Conservation (phyloP, 2,797 vertebrate species). For the Mus minutoides region DNA sequence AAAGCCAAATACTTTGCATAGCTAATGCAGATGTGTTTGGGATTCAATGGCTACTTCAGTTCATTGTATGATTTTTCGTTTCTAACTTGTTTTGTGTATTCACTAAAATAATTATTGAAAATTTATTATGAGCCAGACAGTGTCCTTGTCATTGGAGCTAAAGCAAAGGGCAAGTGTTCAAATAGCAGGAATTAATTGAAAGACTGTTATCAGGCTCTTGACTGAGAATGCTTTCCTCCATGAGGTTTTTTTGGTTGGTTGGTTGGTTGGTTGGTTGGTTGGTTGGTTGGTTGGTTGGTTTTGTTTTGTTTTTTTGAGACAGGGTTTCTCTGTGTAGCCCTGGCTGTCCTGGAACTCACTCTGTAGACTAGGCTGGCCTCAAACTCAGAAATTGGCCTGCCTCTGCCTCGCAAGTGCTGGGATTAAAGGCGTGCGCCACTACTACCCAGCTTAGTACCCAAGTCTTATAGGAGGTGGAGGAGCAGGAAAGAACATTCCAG, state of each 20-base stretch:
- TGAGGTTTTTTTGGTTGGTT: neutral
- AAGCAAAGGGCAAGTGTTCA: neutral
- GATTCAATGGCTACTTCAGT: neutral
- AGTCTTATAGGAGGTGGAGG: neutral
- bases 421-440: too few relatives aligned
- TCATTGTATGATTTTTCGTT: neutral
- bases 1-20: neutral
- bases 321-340: too few relatives aligned
- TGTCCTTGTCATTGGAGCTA: neutral
- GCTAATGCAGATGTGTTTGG: neutral
- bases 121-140: neutral
- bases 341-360: too few relatives aligned
- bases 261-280: too few relatives aligned
- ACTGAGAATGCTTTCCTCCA: neutral
- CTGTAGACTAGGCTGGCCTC: too few relatives aligned
- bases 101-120: conserved; percentile 29
- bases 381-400: too few relatives aligned
- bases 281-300: too few relatives aligned
- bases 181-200: neutral
- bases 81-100: neutral
- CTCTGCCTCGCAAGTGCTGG: too few relatives aligned
- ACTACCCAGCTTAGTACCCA: neutral
- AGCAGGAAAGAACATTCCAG: neutral
- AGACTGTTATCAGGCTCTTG: neutral
- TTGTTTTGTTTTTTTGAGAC: too few relatives aligned